Conservation (phyloP, 2,113 vertebrate species). For the Nothoprocta perdicaria region DNA sequence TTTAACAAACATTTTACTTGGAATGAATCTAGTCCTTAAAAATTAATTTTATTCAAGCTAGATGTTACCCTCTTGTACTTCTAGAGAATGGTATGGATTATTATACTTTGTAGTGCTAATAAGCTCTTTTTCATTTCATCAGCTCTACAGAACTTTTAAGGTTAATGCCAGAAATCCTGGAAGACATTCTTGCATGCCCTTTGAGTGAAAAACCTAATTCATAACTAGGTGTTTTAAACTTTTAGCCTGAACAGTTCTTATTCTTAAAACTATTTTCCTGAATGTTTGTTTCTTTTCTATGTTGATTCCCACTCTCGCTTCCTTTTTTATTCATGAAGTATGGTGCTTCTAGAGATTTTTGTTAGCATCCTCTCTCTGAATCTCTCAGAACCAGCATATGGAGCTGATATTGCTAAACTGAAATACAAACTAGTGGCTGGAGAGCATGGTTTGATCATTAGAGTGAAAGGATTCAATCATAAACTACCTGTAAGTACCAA, state of each 20-base stretch:
- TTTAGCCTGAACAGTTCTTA: not conserved
- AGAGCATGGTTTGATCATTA: slow-evolving; percentile 85
- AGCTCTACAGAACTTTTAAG: not conserved
- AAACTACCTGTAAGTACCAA: slow-evolving; percentile 83
- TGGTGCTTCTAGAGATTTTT: slow-evolving; percentile 87
- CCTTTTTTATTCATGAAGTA: slow-evolving; percentile 52
- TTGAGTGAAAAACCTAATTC: not conserved
- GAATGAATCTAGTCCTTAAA: not conserved
- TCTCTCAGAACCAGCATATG: slow-evolving; percentile 87
- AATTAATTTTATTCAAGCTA: not conserved
- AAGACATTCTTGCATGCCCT: not conserved
- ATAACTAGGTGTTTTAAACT: not conserved
- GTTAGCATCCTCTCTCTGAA: slow-evolving; percentile 87
- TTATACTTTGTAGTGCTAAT: not conserved
- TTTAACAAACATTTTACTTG: not conserved
- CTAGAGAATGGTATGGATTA: not conserved
- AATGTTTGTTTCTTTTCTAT: not conserved
- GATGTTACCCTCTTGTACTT: not conserved
- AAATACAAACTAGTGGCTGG: slow-evolving; percentile 85
- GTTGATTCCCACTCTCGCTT: not conserved
- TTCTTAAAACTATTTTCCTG: not conserved
- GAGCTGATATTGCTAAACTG: slow-evolving; percentile 86
- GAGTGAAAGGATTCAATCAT: slow-evolving; percentile 87
- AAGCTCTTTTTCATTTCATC: not conserved
- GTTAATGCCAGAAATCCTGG: not conserved